Conservation (phyloP, 2,888 invertebrate species). For the Megalurothrips usitatus region DNA sequence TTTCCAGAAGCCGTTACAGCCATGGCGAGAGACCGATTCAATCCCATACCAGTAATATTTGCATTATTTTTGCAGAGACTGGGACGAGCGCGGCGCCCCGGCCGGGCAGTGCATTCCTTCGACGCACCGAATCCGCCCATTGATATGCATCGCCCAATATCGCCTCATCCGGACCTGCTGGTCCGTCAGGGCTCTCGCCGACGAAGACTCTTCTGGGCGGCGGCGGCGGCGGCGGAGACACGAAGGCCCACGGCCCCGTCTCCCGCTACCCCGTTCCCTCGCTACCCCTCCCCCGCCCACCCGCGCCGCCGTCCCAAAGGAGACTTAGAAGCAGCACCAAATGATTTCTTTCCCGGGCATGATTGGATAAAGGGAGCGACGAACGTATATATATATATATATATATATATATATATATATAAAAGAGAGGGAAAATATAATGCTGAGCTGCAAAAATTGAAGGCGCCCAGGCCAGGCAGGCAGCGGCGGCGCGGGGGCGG, state of each 20-base stretch:
- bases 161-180: not conserved
- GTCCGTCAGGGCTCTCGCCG: too few species aligned
- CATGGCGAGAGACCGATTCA: too few species aligned
- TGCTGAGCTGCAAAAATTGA: slow-evolving; percentile 26
- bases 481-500: not conserved
- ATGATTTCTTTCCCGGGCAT: slow-evolving; percentile 13
- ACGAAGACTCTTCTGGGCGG: too few species aligned
- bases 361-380: not conserved
- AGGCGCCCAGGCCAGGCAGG: not conserved
- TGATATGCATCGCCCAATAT: not conserved
- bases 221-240: too few species aligned
- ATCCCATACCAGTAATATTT: too few species aligned
- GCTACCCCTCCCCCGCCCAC: not conserved
- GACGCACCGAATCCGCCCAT: not conserved
- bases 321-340: not conserved
- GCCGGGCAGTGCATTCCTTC: not conserved
- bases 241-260: not conserved
- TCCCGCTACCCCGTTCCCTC: not conserved
- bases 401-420: not conserved
- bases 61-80: too few species aligned
- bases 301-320: not conserved
- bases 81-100: too few species aligned
- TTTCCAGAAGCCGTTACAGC: too few species aligned
- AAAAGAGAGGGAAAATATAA: not conserved
- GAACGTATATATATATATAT: not conserved